Evolutionary conservation across 2,888 invertebrate genomes (phyloP).

Genomic region (Entomobrya proxima): DNA sequence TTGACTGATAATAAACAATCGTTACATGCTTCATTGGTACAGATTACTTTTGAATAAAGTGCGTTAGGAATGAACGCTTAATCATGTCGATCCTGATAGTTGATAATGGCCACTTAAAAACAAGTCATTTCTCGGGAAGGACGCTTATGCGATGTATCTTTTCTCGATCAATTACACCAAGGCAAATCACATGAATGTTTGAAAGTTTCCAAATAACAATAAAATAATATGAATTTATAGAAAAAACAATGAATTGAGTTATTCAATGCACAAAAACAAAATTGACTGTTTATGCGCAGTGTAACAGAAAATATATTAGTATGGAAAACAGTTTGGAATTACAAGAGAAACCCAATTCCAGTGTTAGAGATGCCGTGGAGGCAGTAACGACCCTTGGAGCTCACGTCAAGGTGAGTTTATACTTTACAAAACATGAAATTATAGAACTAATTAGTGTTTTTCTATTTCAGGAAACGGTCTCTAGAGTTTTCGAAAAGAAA

Average conservation of each 20-base stretch:
- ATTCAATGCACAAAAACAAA: too few species aligned
- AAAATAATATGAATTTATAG: too few species aligned
- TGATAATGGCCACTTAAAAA: neutral
- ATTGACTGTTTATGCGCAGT: too few species aligned
- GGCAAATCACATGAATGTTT: neutral
- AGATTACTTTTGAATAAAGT: too few species aligned
- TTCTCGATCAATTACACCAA: neutral
- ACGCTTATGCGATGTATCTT: neutral
- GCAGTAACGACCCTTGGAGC: conserved; percentile 49
- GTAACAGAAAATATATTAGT: too few species aligned
- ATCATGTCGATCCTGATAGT: too few species aligned
- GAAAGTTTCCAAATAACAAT: too few species aligned
- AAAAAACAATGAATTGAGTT: too few species aligned
- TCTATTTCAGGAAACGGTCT: conserved; percentile 36
- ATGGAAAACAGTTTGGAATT: neutral
- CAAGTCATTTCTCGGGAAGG: neutral
- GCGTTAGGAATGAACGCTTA: too few species aligned
- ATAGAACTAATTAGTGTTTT: neutral
- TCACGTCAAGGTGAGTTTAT: conserved; percentile 56
- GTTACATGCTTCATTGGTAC: too few species aligned
- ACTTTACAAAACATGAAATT: neutral
- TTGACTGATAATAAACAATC: too few species aligned
- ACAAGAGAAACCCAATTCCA: too few species aligned
- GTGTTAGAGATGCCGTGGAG: conserved; percentile 7
- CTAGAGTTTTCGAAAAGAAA: conserved; percentile 50